These are phyloP conservation scores for Isoperla grammatica DNA, from an alignment of 2,888 invertebrate genomes.

Conservation along the genomic window DNA sequence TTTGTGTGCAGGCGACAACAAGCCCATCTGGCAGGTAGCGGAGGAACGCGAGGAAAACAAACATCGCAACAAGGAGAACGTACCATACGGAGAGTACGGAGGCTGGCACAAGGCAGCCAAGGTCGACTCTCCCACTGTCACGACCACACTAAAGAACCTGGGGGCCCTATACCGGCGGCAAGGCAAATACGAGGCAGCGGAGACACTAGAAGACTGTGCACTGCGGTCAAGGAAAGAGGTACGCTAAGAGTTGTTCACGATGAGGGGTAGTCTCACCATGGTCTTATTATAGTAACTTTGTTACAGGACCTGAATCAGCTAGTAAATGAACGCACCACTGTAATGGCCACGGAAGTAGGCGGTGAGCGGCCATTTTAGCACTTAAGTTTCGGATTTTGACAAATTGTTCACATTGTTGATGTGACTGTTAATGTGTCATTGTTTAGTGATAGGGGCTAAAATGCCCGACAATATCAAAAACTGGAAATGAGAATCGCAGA, in stretches of 20 bases:
- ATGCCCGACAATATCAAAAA: no score
- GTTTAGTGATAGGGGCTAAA: no score
- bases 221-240: conserved; percentile 94
- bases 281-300: no score
- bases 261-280: no score
- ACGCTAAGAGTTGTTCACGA: no score
- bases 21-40: conserved; percentile 87
- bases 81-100: conserved; percentile 80
- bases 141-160: conserved; percentile 96
- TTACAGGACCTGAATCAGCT: background rate
- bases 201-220: conserved; percentile 97
- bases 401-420: background rate
- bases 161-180: conserved; percentile 97
- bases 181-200: conserved; percentile 99
- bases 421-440: no score
- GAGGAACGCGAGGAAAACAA: conserved; percentile 98
- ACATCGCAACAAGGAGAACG: conserved; percentile 77
- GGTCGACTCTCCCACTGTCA: conserved; percentile 95
- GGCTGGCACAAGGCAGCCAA: conserved; percentile 99
- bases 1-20: conserved; percentile 68
- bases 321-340: no score
- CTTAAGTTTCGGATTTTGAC: no score
- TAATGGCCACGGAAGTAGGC: background rate
- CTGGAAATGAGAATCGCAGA: no score
- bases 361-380: no score